Evolutionary conservation across 2,888 invertebrate species (phyloP), one percentile per base, ranked within the genome.

Genomic region (Adela reaumurella): DNA sequence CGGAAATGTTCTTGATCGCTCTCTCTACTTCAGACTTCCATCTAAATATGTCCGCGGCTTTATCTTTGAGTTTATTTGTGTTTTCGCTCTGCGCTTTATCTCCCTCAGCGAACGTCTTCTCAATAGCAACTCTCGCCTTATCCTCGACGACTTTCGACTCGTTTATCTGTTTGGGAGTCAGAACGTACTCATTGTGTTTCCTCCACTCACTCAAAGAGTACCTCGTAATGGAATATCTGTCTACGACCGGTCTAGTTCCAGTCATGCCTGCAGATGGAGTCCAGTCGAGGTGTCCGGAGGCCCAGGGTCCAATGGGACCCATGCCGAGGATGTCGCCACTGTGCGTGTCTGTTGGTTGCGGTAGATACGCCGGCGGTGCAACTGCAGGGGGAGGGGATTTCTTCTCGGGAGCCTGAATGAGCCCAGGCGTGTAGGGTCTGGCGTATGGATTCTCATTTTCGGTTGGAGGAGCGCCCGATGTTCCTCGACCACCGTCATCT

Each of bases 1-100:
- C 84, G 1, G 84, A 82, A 54, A 88, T 85, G 0, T 84, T 83
- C 51, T 78, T 80, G 53, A 89, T 85, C 10, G 88, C 83, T 50
- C 82, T 80, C 60, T 90, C 89, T 17, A 92, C 71, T 58, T 90
- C 89, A 17, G 81, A 83, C 70, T 90, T 90, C 89, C 89, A 90
- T 56, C 87, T 81, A 57, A 85, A 84, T 48, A 92, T 77, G 52
- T 89, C 85, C 57, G 81, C 81, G 5, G 87, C 83, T 47, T 90
- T 83, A 53, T 83, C 83, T 48, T 82, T 81, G 17, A 91, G 60
- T 50, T 84, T 74, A 53, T 84, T 83, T 0, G 84, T 86, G 52
- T 85, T 88, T 54, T 88, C 86, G 43, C 70, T 70, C 61, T 91
- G 90, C 17, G 83, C 82, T 62, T 86, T 86, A 57, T 88, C 87